A percentile compares a stretch with the other conserved stretches of the same genome.
Conservation (phyloP, 2,888 invertebrate species). For the Hesperia comma region DNA sequence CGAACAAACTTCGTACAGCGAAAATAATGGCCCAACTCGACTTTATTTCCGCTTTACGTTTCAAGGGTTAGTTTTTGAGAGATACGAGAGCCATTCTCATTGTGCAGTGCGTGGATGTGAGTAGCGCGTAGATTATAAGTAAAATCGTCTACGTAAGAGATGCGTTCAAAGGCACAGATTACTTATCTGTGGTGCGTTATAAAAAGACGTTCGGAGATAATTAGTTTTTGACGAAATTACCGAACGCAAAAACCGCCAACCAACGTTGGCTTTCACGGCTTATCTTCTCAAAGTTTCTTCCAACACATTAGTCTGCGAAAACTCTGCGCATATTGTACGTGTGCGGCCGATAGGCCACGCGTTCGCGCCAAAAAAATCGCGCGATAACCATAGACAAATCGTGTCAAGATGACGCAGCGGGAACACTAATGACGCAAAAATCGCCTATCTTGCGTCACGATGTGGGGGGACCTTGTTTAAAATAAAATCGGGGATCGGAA, state of each 20-base stretch:
- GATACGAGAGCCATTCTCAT: constrained; percentile 34
- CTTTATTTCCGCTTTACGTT: constrained; percentile 48
- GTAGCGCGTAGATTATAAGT: constrained; percentile 16
- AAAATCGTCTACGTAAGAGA: constrained; percentile 9
- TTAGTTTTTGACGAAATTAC: constrained; percentile 34
- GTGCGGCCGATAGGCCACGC: constrained; percentile 65
- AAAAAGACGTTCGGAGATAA: constrained; percentile 33
- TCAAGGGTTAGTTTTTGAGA: constrained; percentile 42
- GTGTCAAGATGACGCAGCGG: constrained; percentile 73
- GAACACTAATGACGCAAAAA: constrained; percentile 78
- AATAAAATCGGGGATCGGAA: constrained; percentile 58
- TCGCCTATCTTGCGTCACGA: constrained; percentile 66
- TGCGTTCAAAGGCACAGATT: background rate
- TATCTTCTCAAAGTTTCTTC: constrained; percentile 74
- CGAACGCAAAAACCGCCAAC: constrained; percentile 55
- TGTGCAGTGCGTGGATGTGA: constrained; percentile 28
- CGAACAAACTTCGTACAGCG: constrained; percentile 54
- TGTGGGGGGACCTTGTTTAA: constrained; percentile 61
- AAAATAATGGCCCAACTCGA: constrained; percentile 65
- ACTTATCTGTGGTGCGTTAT: constrained; percentile 4
- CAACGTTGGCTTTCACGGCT: constrained; percentile 69
- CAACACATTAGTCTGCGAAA: constrained; percentile 76
- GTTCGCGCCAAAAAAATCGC: constrained; percentile 62
- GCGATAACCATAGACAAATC: constrained; percentile 82
- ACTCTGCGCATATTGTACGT: constrained; percentile 78